These are phyloP conservation scores for Apis laboriosa DNA, from an alignment of 1,140 invertebrate species.

Conservation along the genomic window DNA sequence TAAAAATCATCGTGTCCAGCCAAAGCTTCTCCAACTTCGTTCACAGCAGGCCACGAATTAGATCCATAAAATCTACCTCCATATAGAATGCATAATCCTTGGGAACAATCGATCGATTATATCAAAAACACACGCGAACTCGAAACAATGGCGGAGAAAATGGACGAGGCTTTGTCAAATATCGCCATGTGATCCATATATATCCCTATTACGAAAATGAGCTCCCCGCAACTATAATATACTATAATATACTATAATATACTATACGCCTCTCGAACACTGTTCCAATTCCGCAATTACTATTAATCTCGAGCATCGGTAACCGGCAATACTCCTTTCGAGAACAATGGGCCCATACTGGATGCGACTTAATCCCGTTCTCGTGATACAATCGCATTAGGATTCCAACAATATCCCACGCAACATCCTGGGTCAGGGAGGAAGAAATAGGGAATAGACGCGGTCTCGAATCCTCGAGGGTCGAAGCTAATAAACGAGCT, in stretches of 20 bases:
- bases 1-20: too few relatives aligned
- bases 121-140: background rate
- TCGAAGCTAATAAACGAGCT: slow-evolving; percentile 5
- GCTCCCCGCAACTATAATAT: too few relatives aligned
- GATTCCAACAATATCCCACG: slow-evolving; percentile 48
- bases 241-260: background rate
- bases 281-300: slow-evolving; percentile 34
- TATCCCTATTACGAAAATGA: slow-evolving; percentile 28
- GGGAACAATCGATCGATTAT: background rate
- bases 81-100: too few relatives aligned
- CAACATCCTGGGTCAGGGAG: slow-evolving; percentile 36
- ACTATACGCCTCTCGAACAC: background rate
- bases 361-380: slow-evolving; percentile 56
- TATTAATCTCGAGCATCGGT: slow-evolving; percentile 16
- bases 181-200: slow-evolving; percentile 15
- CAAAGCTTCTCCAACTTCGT: too few relatives aligned
- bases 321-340: slow-evolving; percentile 4
- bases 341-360: slow-evolving; percentile 38
- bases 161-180: background rate
- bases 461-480: slow-evolving; percentile 26
- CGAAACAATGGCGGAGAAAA: background rate
- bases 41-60: too few relatives aligned
- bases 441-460: slow-evolving; percentile 19
- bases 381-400: slow-evolving; percentile 60
- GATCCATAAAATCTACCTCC: too few relatives aligned